These are phyloP conservation scores for Hemaris fuciformis DNA, from an alignment of 2,888 invertebrate genomes.

Conservation along the genomic window DNA sequence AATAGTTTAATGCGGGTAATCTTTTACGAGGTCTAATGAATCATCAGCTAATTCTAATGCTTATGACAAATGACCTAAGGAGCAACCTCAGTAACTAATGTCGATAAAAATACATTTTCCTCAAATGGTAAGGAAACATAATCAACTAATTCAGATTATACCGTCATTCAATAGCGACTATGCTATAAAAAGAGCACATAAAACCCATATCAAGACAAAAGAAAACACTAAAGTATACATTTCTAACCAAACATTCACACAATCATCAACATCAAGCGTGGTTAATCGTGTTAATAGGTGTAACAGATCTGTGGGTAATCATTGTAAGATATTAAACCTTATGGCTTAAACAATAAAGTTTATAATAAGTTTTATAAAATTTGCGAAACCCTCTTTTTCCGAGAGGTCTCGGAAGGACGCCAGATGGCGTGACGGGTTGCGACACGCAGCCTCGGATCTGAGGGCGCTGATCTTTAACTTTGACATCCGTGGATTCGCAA, in stretches of 20 bases:
- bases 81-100: too few species aligned
- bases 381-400: constrained; percentile 55
- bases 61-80: too few species aligned
- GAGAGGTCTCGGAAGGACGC: constrained; percentile 57
- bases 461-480: constrained; percentile 11
- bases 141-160: background rate
- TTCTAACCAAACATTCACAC: constrained; percentile 38
- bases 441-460: constrained; percentile 31
- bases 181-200: background rate
- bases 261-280: constrained; percentile 56
- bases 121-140: background rate
- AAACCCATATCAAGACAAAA: constrained; percentile 17
- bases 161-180: background rate
- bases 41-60: too few species aligned
- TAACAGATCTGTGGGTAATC: constrained; percentile 35
- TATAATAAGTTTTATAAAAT: constrained; percentile 28
- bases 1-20: too few species aligned
- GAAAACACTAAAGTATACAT: constrained; percentile 1
- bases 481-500: constrained; percentile 13
- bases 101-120: too few species aligned
- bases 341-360: constrained; percentile 29
- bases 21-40: too few species aligned
- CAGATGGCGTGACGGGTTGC: constrained; percentile 58
- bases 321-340: constrained; percentile 34
- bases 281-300: constrained; percentile 63